These are phyloP conservation scores for Kradibia gibbosae DNA, from an alignment of 1,140 invertebrate genomes.

Conservation along the genomic window DNA sequence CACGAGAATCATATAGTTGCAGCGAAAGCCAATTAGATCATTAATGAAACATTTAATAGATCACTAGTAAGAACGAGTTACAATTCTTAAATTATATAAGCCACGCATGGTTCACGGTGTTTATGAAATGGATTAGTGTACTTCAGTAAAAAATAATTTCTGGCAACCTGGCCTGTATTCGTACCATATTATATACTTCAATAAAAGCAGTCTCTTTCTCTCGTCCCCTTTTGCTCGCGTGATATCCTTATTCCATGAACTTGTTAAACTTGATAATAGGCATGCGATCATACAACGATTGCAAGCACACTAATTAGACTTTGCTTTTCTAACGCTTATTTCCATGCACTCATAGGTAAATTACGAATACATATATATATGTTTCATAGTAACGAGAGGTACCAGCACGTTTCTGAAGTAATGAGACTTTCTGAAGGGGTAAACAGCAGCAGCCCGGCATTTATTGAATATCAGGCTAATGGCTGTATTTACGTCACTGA, in stretches of 20 bases:
- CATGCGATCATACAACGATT: constrained; percentile 63
- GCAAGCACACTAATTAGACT: constrained; percentile 64
- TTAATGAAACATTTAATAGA: constrained; percentile 47
- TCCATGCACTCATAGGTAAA: background rate
- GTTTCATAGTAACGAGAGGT: background rate
- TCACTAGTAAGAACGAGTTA: constrained; percentile 12
- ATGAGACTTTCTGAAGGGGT: constrained; percentile 29
- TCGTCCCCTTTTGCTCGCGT: constrained; percentile 56
- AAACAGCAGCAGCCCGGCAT: constrained; percentile 13
- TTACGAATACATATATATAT: background rate
- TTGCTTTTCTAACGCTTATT: constrained; percentile 61
- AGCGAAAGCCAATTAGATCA: constrained; percentile 1
- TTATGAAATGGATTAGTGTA: constrained; percentile 25
- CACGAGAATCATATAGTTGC: background rate
- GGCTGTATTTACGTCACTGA: constrained; percentile 28
- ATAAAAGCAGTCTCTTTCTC: constrained; percentile 3
- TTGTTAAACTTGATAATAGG: constrained; percentile 66
- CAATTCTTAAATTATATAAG: constrained; percentile 25
- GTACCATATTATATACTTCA: constrained; percentile 20
- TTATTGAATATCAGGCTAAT: constrained; percentile 50
- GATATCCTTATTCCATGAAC: constrained; percentile 61
- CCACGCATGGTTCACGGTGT: background rate
- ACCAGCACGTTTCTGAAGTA: constrained; percentile 36
- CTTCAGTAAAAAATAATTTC: constrained; percentile 42
- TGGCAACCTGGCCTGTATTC: background rate